Evolutionary conservation across 2,888 invertebrate species (phyloP), one percentile per base, ranked within the genome.

Genomic region (Leptinotarsa rubiginosa): DNA sequence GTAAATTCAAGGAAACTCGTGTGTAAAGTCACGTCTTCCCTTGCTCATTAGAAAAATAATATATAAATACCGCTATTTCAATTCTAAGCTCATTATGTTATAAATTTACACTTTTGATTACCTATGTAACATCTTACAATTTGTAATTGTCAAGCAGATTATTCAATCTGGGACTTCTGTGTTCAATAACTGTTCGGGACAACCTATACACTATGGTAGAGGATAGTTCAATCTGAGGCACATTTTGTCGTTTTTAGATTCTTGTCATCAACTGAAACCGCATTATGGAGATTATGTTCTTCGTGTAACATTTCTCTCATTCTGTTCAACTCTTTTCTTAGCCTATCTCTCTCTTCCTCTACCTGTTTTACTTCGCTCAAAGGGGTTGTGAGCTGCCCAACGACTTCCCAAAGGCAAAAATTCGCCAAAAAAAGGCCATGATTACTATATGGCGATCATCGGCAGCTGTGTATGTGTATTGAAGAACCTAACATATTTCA

Each of bases 331-430:
- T 95, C 95, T 80, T 92, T 91, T 54, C 94, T 90, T 83, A 95
- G 88, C 81, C 91, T 90, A 83, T 93, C 93, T 73, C 93, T 89
- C 86, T 95, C 95, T 83, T 93, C 93, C 85, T 95, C 95, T 81
- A 92, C 90, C 83, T 93, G 92, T 87, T 92, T 93, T 75, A 94
- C 91, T 83, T 93, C 91, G 87, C 92, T 92, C 95, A n/a, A n/a
- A n/a, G n/a, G n/a, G n/a, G n/a, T n/a, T n/a, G n/a, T n/a, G n/a
- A n/a, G n/a, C n/a, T n/a, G n/a, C n/a, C n/a, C n/a, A n/a, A n/a
- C n/a, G n/a, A n/a, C n/a, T n/a, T n/a, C n/a, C n/a, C n/a, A n/a
- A n/a, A n/a, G n/a, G n/a, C n/a, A n/a, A n/a, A n/a, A n/a, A n/a
- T n/a, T n/a, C n/a, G n/a, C n/a, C n/a, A n/a, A n/a, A n/a, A n/a